Base-by-base conservation (phyloP, 2,888 invertebrate genomes). In the Prenolepis imparis region DNA sequence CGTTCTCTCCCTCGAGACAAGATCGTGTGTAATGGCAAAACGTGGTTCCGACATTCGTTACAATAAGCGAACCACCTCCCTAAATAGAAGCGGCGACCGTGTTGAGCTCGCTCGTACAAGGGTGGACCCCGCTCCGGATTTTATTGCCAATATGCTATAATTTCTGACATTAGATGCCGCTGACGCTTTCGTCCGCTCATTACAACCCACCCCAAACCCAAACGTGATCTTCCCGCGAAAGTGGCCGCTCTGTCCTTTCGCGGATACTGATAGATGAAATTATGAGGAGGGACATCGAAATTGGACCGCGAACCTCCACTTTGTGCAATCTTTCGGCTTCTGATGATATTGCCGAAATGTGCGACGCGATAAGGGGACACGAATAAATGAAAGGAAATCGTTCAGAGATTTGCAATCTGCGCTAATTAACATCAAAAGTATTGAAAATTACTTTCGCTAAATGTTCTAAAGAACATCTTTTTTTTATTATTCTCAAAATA, bases 121-220 rank as follows among this genome's bases (percentile, higher is more conserved):
- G 91, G 91, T 89, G 89, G 90, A 90, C 90, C 91, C 90, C 90
- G 85, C 91, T 88, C 89, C 90, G 90, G 92, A 93, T 94, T 95
- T 95, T 95, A 95, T 94, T 94, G 94, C 93, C 94, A 95, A 95
- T 95, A 95, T 94, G 94, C 94, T 94, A 94, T 95, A 94, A 94
- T 95, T 95, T 92, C 93, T 91, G 92, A 94, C 94, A 94, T 94
- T 94, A 94, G 94, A 94, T 91, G 94, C 94, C 92, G 93, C 93
- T 94, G 94, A 94, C 94, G 94, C 94, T 93, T 93, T 93, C 90
- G 90, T 92, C 84, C 89, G 91, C 94, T 95, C 94, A 94, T 94
- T 94, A 95, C 92, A 92, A 88, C 91, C 90, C 91, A 87, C 85
- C 83, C 77, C 81, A 70, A 87, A 91, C 88, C 89, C 87, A 90